These are phyloP conservation scores for Dolichoris vasculosae DNA, from an alignment of 1,140 invertebrate species.

Conservation along the genomic window DNA sequence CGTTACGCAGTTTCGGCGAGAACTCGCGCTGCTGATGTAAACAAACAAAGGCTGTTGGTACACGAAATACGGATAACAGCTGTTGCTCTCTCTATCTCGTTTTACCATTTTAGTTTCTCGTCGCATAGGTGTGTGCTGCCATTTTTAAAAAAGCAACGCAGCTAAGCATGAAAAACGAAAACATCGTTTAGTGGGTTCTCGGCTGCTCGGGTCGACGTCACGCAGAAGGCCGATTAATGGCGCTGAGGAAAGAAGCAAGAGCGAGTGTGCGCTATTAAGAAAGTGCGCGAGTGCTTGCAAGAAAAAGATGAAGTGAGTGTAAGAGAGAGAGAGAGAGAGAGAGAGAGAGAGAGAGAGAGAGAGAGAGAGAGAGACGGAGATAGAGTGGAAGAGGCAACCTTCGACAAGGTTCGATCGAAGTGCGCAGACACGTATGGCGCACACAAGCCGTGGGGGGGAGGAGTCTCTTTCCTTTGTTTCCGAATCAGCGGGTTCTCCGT, in stretches of 20 bases:
- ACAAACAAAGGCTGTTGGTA: constrained; percentile 44
- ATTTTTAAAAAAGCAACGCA: constrained; percentile 49
- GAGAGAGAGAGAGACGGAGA: background rate
- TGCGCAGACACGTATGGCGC: background rate
- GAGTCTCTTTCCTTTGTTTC: constrained; percentile 39
- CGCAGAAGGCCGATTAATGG: background rate
- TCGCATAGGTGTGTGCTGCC: constrained; percentile 27
- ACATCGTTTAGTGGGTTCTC: background rate
- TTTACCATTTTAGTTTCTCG: background rate
- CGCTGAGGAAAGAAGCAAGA: background rate
- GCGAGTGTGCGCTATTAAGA: no score
- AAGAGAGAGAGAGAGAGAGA: background rate
- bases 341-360: background rate
- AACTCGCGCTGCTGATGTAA: constrained; percentile 28
- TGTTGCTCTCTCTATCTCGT: constrained; percentile 17
- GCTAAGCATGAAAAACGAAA: background rate
- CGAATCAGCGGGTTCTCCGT: background rate
- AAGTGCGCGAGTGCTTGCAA: no score
- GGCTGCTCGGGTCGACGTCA: background rate
- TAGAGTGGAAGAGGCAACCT: constrained; percentile 40
- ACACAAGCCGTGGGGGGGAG: background rate
- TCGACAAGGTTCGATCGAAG: constrained; percentile 39
- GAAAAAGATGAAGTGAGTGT: no score
- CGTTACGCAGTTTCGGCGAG: background rate
- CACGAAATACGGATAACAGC: constrained; percentile 16